phyloP scores from a whole-genome alignment of 2,888 invertebrate species.

The Drosophila fulvimacula region DNA sequence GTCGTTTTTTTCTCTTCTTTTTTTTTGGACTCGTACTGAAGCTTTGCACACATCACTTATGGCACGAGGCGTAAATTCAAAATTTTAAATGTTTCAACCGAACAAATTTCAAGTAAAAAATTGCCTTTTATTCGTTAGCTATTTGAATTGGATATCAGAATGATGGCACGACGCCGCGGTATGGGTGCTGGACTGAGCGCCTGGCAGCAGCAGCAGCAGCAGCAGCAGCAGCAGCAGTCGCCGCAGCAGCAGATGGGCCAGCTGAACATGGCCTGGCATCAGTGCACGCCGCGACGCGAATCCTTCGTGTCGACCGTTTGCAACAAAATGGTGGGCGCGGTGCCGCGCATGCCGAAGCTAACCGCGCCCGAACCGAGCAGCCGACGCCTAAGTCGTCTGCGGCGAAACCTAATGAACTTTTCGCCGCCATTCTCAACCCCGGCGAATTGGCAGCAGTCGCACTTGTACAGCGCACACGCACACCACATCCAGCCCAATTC shows the following conservation, averaged over 20 bases:
- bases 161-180: constrained; percentile 51
- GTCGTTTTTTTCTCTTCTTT: constrained; percentile 26
- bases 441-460: background rate
- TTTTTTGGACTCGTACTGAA: constrained; percentile 3
- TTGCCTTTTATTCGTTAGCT: background rate
- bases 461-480: background rate
- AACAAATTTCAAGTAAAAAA: constrained; percentile 6
- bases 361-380: constrained; percentile 37
- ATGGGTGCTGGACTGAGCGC: constrained; percentile 16
- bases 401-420: constrained; percentile 36
- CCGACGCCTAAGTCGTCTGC: constrained; percentile 39
- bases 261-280: background rate
- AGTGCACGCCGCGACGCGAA: background rate
- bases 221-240: constrained; percentile 3
- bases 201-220: constrained; percentile 29
- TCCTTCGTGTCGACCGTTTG: background rate
- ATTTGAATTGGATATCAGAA: background rate
- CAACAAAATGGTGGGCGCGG: constrained; percentile 11
- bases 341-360: constrained; percentile 12
- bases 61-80: constrained; percentile 41
- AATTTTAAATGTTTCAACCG: constrained; percentile 55
- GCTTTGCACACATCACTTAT: constrained; percentile 29
- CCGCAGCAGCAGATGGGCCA: background rate
- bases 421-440: background rate
- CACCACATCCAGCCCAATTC: background rate